Base-by-base conservation (phyloP, 2,888 invertebrate species). In the Epirrita christyi region DNA sequence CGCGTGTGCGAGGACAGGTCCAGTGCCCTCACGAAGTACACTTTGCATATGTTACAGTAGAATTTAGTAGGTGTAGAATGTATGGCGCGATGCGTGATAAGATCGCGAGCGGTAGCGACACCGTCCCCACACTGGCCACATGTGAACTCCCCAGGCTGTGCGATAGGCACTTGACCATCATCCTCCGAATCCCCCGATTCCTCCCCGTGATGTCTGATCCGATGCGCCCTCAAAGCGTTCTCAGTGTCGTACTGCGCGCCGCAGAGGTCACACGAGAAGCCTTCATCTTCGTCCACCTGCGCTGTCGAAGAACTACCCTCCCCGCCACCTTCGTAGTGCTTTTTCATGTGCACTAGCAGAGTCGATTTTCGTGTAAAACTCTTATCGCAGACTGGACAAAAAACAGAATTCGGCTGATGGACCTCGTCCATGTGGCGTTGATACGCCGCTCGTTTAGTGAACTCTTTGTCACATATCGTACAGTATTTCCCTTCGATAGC, bases 321-420 rank as follows among this genome's bases (percentile, higher is more conserved):
- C 3, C 86, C 88, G 14, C 90, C 88, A 14, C 89, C 76, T 28
- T 88, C 89, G 72, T 93, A 93, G 67, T 94, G 94, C 64, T 93
- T 89, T 70, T 93, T 93, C 80, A 94, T 93, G 71, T 95, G 95
- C 43, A 93, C 93, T 34, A 94, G 93, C 27, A 95, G 78, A 0
- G 94, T 93, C 6, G 94, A 94, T 72, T 93, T 93, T 36, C 93
- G 90, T 1, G 94, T 94, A 71, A 95, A 94, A 52, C 93, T 92
- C 66, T 93, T 94, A 43, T 93, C 92, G 73, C 95, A 95, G 3
- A 94, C 90, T 6, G 93, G 93, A 70, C 95, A 95, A 49, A 93
- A 93, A 27, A 91, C 91, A 0, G 92, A 91, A 61, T 92, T 93
- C 9, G 88, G 92, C 63, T 88, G 91, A 66, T 93, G 93, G 6